Evolutionary conservation across 1,140 invertebrate genomes (phyloP).

Genomic region (Drosophila saltans): DNA sequence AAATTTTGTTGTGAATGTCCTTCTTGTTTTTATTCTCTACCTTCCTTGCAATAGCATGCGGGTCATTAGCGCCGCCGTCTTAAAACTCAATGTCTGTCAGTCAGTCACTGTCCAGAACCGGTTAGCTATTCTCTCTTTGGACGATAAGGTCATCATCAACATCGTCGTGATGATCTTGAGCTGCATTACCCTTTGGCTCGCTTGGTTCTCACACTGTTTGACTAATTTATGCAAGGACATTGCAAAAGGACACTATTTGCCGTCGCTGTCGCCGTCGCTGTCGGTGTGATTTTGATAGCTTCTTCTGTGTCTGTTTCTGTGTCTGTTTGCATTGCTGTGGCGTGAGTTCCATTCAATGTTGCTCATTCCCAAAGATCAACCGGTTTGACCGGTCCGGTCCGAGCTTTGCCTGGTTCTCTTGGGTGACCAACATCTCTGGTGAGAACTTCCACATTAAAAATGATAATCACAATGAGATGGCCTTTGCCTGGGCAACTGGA

Average conservation of each 20-base stretch:
- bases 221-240: slow-evolving; percentile 82
- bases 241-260: slow-evolving; percentile 78
- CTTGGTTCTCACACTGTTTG: slow-evolving; percentile 66
- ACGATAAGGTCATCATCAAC: slow-evolving; percentile 75
- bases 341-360: slow-evolving; percentile 48
- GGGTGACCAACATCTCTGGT: slow-evolving; percentile 62
- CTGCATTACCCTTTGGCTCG: slow-evolving; percentile 51
- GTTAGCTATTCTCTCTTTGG: slow-evolving; percentile 52
- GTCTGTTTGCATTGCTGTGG: slow-evolving; percentile 46
- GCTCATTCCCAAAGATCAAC: slow-evolving; percentile 49
- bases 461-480: slow-evolving; percentile 30
- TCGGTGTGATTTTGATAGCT: slow-evolving; percentile 18
- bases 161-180: slow-evolving; percentile 40
- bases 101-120: slow-evolving; percentile 74
- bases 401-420: slow-evolving; percentile 53
- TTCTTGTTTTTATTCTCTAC: neutral
- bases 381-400: slow-evolving; percentile 81
- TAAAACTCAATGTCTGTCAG: slow-evolving; percentile 3
- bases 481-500: slow-evolving; percentile 73
- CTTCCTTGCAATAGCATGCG: slow-evolving; percentile 41
- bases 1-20: slow-evolving; percentile 34
- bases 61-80: slow-evolving; percentile 44
- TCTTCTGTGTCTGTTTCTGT: slow-evolving; percentile 28
- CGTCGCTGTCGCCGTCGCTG: neutral
- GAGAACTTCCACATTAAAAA: slow-evolving; percentile 70